Conservation (phyloP, 1,140 invertebrate species). For the Zaprionus africanus region DNA sequence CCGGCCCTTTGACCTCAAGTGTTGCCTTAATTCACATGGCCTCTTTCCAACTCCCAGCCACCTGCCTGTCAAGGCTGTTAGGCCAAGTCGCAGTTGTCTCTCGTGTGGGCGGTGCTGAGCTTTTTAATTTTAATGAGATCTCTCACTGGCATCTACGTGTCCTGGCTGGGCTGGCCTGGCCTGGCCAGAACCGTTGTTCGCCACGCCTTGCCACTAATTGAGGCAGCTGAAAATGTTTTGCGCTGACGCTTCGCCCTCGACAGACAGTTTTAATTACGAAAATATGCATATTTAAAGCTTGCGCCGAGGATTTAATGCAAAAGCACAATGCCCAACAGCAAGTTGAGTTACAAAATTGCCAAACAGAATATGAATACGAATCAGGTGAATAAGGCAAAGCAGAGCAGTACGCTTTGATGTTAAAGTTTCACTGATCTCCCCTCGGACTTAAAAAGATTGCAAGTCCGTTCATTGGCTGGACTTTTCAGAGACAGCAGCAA, state of each 20-base stretch:
- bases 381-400: not conserved
- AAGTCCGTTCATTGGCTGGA: not conserved
- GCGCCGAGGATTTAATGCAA: constrained; percentile 49
- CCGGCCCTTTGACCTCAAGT: constrained; percentile 53
- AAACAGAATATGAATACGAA: constrained; percentile 33
- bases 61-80: constrained; percentile 22
- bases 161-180: constrained; percentile 3
- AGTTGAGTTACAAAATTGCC: constrained; percentile 36
- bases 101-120: constrained; percentile 54
- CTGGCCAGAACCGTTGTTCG: constrained; percentile 43
- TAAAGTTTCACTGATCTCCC: not conserved
- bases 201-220: constrained; percentile 75
- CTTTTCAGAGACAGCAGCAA: not conserved
- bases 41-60: not conserved
- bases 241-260: constrained; percentile 58
- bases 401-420: not conserved
- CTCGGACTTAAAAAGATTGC: not conserved
- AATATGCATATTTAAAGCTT: constrained; percentile 77
- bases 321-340: constrained; percentile 54
- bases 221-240: constrained; percentile 74
- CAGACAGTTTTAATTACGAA: constrained; percentile 73
- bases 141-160: constrained; percentile 75
- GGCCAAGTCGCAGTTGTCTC: constrained; percentile 44
- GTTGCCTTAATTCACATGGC: constrained; percentile 54
- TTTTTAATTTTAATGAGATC: constrained; percentile 82